Conservation (phyloP, 2,888 invertebrate genomes). For the Epirrhoe alternata region DNA sequence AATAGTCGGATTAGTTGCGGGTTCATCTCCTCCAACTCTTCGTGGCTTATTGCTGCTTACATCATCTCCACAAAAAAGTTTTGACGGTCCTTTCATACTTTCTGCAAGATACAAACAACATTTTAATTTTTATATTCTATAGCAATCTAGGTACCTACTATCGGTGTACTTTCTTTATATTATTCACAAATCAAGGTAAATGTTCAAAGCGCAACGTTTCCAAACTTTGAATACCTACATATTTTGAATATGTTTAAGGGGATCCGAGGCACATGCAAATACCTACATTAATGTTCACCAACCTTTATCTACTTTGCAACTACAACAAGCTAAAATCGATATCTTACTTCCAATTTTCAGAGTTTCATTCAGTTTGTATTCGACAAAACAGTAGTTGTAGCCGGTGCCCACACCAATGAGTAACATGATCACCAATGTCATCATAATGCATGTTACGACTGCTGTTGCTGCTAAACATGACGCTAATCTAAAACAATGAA, state of each 20-base stretch:
- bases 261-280: too few relatives aligned
- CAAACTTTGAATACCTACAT: too few relatives aligned
- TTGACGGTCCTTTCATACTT: not conserved
- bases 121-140: not conserved
- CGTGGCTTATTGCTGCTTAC: not conserved
- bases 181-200: too few relatives aligned
- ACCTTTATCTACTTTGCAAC: not conserved
- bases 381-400: conserved; percentile 68
- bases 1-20: not conserved
- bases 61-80: not conserved
- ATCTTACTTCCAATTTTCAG: conserved; percentile 21
- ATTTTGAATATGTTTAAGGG: too few relatives aligned
- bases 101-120: conserved; percentile 3
- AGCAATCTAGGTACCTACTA: not conserved
- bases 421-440: conserved; percentile 55
- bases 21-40: not conserved
- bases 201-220: too few relatives aligned
- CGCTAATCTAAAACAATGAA: conserved; percentile 49
- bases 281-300: too few relatives aligned
- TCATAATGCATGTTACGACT: conserved; percentile 57
- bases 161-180: too few relatives aligned
- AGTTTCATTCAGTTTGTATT: conserved; percentile 41
- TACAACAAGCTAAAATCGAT: not conserved
- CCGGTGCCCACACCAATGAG: conserved; percentile 64
- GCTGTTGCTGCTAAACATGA: conserved; percentile 58